These are phyloP conservation scores for Atlantisia rogersi DNA, from an alignment of 2,113 vertebrate species.

Conservation along the genomic window DNA sequence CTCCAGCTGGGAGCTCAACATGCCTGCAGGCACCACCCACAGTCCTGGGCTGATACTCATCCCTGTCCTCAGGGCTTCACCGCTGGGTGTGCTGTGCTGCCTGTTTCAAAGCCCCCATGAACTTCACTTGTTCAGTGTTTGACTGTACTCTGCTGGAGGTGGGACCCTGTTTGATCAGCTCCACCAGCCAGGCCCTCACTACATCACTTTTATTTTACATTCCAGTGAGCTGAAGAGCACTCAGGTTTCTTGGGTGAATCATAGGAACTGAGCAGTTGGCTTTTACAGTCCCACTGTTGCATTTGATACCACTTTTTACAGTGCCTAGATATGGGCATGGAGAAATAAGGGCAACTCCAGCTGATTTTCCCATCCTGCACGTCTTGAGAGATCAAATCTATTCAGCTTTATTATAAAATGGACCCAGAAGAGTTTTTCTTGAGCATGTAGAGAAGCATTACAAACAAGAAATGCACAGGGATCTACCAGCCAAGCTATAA, in stretches of 20 bases:
- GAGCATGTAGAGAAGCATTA: not conserved
- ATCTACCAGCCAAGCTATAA: not conserved
- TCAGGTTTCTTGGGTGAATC: fast-evolving
- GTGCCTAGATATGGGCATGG: not conserved
- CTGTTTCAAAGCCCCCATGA: not conserved
- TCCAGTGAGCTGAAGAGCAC: not conserved
- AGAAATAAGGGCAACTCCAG: not conserved
- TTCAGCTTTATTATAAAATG: not conserved
- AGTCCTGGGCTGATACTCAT: not conserved
- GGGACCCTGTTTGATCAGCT: not conserved
- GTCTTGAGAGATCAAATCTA: not conserved
- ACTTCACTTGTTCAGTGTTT: too few relatives aligned
- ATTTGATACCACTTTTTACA: not conserved
- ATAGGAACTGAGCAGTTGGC: not conserved
- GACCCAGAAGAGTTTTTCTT: not conserved
- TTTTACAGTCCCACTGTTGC: not conserved
- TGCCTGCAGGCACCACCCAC: not conserved
- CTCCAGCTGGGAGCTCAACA: not conserved
- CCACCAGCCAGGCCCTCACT: not conserved
- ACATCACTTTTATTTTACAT: not conserved
- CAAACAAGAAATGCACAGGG: not conserved
- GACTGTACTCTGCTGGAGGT: not conserved
- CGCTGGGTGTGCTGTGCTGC: not conserved
- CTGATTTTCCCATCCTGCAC: not conserved
- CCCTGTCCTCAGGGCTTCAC: not conserved